A percentile compares a stretch with the other conserved stretches of the same genome.
Conservation (phyloP, 1,140 invertebrate genomes). For the Tetramorium parvispinum region DNA sequence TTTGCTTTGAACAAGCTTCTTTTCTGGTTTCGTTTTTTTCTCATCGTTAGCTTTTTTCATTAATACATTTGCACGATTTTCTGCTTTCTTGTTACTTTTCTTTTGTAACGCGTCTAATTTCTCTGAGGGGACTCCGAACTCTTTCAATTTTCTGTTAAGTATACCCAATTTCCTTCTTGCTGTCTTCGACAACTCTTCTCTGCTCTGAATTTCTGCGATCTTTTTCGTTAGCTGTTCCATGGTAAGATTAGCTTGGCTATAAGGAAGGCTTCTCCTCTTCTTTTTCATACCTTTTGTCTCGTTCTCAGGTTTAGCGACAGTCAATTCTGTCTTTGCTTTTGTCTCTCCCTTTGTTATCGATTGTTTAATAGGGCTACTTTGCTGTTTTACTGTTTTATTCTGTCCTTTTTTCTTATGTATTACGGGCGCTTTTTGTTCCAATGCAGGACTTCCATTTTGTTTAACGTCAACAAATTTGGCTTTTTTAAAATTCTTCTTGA, state of each 20-base stretch:
- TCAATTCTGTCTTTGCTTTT: background rate
- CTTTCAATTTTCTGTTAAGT: constrained; percentile 68
- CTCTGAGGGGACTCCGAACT: background rate
- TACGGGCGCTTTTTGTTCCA: background rate
- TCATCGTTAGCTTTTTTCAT: constrained; percentile 62
- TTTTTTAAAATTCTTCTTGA: constrained; percentile 19
- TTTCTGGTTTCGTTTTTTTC: constrained; percentile 65
- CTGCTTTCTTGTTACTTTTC: constrained; percentile 72
- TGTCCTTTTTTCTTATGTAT: background rate
- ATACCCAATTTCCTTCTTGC: constrained; percentile 70
- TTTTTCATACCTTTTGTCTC: background rate
- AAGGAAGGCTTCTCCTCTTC: background rate
- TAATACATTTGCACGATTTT: constrained; percentile 66
- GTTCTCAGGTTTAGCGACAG: background rate
- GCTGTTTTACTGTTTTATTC: background rate
- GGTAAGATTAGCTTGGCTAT: constrained; percentile 15
- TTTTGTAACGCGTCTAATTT: constrained; percentile 79
- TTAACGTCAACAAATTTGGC: background rate
- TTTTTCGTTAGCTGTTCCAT: constrained; percentile 69
- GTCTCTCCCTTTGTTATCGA: background rate
- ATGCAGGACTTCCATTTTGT: constrained; percentile 47
- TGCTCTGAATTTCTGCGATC: constrained; percentile 68
- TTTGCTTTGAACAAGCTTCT: constrained; percentile 83
- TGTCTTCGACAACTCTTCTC: constrained; percentile 69
- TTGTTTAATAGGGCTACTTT: constrained; percentile 12